Evolutionary conservation across 30 jellyfish, hydroid and myxozoan species (phyloP), one percentile per base, ranked within the genome.

Genomic region (Cassiopea andromeda): DNA sequence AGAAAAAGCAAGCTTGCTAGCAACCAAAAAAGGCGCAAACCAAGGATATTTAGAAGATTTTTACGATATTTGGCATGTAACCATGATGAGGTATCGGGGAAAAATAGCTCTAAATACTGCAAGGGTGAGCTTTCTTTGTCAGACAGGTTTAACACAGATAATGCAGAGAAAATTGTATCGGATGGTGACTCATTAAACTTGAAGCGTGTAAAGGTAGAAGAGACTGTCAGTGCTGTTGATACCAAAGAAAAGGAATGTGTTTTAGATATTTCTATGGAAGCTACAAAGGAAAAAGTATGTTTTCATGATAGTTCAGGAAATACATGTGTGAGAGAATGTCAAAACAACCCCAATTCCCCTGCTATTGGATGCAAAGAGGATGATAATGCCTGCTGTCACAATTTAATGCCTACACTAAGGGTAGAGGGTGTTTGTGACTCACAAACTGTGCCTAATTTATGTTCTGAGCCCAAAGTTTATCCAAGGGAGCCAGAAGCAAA

Each of bases 41-140:
- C 60, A 5, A 66, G 90, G 16, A 44, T 46, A 1, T 82, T 82
- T 48, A 82, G 90, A 46, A 47, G 75, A 6, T 82, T 66, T 27
- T 57, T 82, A 82, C 48, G 90, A 44, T 1, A 48, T 66, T 46
- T 66, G 10, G 82, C 90, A 60, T 68, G 83, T 27, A 10, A 54
- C 49, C 8, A 27, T 2, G 44, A 78, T 17, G 50, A 59, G 17
- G 8, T 17, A 0, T 10, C 47, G 0, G 77, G 15, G 7, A 68
- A 17, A 17, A 68, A 68, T 17, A 43, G 77, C 16, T 1, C 44
- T 27, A 61, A 58, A 7, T 1, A 9, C 18, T 38, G 12, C 0
- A 3, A 3, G 64, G 64, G 12, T 54, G 64, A 54, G 12, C 7
- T 10, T 54, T 3, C 64, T 54, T 3, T 54, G 0, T 3, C 64